Evolutionary conservation across 2,797 vertebrate genomes (phyloP), one percentile per base, ranked within the genome.

Genomic region (Lepus townsendii): DNA sequence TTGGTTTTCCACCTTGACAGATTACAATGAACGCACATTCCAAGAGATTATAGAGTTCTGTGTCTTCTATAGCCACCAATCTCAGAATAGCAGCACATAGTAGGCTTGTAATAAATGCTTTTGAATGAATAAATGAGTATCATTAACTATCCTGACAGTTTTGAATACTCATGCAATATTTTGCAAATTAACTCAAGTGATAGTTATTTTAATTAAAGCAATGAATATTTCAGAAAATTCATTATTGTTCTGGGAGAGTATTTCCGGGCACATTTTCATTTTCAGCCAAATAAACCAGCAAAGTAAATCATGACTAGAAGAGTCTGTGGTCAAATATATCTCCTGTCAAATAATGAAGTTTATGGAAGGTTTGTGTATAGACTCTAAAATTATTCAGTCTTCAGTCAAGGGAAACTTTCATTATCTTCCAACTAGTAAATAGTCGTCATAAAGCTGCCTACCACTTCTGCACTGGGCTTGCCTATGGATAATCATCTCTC

Each of bases 341-440:
- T 7, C 47, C 73, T 4, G 62, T 35, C 50, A n/a, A 63, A 62
- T 78, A 80, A 83, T 54, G 16, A 79, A 42, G n/a, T 75, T 88
- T 78, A 92, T 76, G 90, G 91, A 95, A 87, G 66, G 20, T 91
- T 96, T 95, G 27, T 27, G 4, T 30, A 42, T 26, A 85, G 38
- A 77, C 16, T 83, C 30, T 82, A 71, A 91, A 89, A 95, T 91
- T 84, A 97, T 84, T 86, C 22, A 90, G 32, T 85, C 60, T 93
- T 92, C 63, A 30, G 16, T 65, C 32, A 52, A 90, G 54, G 10
- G 94, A 95, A 91, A 69, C 38, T 93, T 95, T 95, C 22, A 87
- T 96, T 96, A 95, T 90, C 32, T 62, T 93, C 30, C 90, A 75
- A 85, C 42, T 76, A 72, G 80, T 95, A 82, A 83, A 77, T 2